Percentiles rank a stretch among this genome's conserved stretches.
phyloP scores from a whole-genome alignment of 2,888 invertebrate genomes.

The Lasioglossum malachurum region DNA sequence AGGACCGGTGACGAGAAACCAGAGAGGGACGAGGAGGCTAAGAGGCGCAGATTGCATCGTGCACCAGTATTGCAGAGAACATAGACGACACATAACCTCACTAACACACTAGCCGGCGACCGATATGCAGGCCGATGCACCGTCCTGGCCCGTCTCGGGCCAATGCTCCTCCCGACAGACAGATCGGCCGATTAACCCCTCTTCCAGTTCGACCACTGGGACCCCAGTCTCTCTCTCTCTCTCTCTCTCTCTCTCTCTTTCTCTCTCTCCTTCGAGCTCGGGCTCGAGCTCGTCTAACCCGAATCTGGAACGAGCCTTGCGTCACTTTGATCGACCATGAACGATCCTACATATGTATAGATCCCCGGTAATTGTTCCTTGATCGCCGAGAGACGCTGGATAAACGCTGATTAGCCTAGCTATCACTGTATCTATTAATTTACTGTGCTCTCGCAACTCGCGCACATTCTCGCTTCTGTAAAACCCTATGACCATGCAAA shows the following conservation, averaged over 20 bases:
- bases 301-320: constrained; percentile 29
- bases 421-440: neutral
- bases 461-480: neutral
- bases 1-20: constrained; percentile 40
- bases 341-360: neutral
- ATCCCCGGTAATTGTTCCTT: neutral
- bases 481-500: too few species aligned
- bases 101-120: constrained; percentile 58
- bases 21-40: constrained; percentile 3
- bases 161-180: constrained; percentile 66
- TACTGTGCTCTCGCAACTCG: neutral
- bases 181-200: constrained; percentile 35
- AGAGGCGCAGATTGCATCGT: constrained; percentile 69
- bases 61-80: constrained; percentile 60
- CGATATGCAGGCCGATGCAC: constrained; percentile 76
- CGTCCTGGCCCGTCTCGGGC: constrained; percentile 65
- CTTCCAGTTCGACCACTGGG: neutral
- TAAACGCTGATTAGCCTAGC: neutral
- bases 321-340: constrained; percentile 15
- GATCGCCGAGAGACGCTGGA: neutral
- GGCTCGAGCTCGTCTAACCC: constrained; percentile 11
- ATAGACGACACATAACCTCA: constrained; percentile 65
- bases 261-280: too few species aligned
- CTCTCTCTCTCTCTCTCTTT: too few species aligned
- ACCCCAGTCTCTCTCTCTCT: neutral